phyloP scores from a whole-genome alignment of 1,140 invertebrate genomes.

The Zaprionus ghesquierei region DNA sequence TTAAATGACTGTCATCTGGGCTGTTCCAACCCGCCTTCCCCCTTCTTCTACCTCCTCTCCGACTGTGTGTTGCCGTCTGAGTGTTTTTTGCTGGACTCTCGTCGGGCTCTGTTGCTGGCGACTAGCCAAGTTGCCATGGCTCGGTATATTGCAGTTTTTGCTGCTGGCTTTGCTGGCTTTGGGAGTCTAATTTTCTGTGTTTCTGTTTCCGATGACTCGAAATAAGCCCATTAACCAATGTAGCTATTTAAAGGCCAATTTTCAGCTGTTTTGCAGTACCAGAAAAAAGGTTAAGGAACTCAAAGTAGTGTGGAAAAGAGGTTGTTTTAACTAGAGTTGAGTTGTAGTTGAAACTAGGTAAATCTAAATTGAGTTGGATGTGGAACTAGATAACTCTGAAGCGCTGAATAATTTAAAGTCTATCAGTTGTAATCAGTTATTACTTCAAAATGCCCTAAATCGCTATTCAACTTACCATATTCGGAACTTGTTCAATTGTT shows the following conservation, averaged over 20 bases:
- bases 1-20: conserved; percentile 30
- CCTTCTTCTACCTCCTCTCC: not conserved
- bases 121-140: not conserved
- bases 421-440: no score
- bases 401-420: no score
- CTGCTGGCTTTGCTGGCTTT: not conserved
- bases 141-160: conserved; percentile 19
- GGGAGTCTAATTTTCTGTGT: not conserved
- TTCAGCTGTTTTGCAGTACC: not conserved
- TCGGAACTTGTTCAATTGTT: no score
- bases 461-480: no score
- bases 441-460: no score
- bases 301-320: not conserved
- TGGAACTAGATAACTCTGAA: no score
- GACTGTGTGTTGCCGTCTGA: not conserved
- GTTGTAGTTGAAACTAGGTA: no score
- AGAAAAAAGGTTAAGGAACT: not conserved
- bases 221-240: not conserved
- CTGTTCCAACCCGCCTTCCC: not conserved
- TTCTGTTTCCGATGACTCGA: not conserved
- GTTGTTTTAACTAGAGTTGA: not conserved
- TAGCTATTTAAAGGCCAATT: not conserved
- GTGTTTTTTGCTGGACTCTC: not conserved
- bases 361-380: no score
- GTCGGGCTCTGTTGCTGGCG: not conserved